Percentiles rank a stretch among this genome's conserved stretches.
Evolutionary conservation across 1,140 invertebrate species (phyloP).

Genomic region (Araneus ventricosus): DNA sequence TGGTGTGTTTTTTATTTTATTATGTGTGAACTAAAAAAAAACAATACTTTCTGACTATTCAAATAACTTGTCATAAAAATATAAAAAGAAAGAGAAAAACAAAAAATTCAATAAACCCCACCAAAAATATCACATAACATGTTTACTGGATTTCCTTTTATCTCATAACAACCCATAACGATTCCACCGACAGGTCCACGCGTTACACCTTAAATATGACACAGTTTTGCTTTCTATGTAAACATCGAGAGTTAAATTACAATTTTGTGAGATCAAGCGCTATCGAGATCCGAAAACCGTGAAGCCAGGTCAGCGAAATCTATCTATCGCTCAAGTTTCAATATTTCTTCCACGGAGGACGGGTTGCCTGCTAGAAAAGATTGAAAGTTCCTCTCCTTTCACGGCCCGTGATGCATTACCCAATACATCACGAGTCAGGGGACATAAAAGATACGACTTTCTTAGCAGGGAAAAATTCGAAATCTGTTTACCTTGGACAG

Average conservation of each 20-base stretch:
- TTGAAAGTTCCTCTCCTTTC: slow-evolving; percentile 7
- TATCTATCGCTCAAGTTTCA: neutral
- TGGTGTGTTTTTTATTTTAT: no score
- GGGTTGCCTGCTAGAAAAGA: neutral
- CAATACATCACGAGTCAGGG: slow-evolving; percentile 31
- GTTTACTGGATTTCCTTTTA: no score
- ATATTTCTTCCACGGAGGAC: neutral
- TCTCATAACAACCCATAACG: no score
- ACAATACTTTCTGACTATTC: no score
- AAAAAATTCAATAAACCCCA: no score
- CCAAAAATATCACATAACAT: no score
- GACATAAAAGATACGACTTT: slow-evolving; percentile 62
- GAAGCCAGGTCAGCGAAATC: slow-evolving; percentile 3
- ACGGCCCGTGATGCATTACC: slow-evolving; percentile 36
- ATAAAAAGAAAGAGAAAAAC: no score
- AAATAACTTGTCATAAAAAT: no score
- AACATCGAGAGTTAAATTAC: neutral
- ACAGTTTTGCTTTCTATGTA: neutral
- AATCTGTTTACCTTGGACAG: slow-evolving; percentile 88
- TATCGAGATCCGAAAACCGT: slow-evolving; percentile 11
- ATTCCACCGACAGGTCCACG: no score
- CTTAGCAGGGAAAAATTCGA: slow-evolving; percentile 39
- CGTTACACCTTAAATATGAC: neutral
- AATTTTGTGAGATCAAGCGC: neutral
- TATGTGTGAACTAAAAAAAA: no score